phyloP scores from a whole-genome alignment of 1,140 invertebrate genomes.

The Oncopodura yosiiana region DNA sequence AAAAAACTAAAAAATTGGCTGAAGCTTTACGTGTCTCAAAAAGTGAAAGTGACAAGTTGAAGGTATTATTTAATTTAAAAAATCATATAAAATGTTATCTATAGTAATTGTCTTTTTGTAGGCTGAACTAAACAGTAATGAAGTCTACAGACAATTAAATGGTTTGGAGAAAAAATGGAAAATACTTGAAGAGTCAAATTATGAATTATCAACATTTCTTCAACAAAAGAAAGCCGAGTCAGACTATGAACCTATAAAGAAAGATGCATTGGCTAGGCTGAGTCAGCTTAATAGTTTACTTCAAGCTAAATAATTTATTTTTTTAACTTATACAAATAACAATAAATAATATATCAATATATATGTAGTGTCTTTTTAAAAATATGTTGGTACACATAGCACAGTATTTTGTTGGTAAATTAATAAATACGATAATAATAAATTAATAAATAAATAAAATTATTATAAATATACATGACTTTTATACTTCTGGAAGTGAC shows the following conservation, averaged over 20 bases:
- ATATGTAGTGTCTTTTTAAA: too few species aligned
- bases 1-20: constrained; percentile 36
- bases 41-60: constrained; percentile 35
- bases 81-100: neutral
- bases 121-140: constrained; percentile 55
- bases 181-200: constrained; percentile 55
- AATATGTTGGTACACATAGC: too few species aligned
- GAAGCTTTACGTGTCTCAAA: constrained; percentile 35
- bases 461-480: too few species aligned
- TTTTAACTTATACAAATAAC: too few species aligned
- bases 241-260: constrained; percentile 51
- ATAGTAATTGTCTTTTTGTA: constrained; percentile 38
- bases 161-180: constrained; percentile 55
- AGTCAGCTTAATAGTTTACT: constrained; percentile 24
- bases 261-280: constrained; percentile 37
- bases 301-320: constrained; percentile 13
- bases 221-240: constrained; percentile 53
- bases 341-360: too few species aligned
- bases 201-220: constrained; percentile 52
- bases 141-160: constrained; percentile 54
- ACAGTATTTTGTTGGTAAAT: too few species aligned
- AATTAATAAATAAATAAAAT: too few species aligned
- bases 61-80: constrained; percentile 32
- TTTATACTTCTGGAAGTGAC: too few species aligned
- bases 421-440: too few species aligned